phyloP scores from a whole-genome alignment of 2,797 vertebrate species.

The Macrochelys suwanniensis region DNA sequence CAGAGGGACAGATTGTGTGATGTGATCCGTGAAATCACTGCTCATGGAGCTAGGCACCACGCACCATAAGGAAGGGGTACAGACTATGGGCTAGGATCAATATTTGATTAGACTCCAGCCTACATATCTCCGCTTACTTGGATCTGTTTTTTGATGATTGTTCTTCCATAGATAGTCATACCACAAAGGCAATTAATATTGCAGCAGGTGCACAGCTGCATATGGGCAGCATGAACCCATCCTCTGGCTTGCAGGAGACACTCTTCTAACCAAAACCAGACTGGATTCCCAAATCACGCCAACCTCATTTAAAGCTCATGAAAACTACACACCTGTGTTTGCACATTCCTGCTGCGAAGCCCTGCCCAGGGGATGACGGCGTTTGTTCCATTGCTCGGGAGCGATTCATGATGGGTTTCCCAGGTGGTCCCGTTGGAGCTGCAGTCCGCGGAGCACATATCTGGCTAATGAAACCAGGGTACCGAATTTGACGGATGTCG shows the following conservation, averaged over 20 bases:
- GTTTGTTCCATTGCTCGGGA: conserved; percentile 62
- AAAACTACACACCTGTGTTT: conserved; percentile 73
- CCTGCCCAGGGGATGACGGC: conserved; percentile 16
- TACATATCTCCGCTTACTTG: background rate
- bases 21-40: background rate
- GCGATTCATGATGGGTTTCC: conserved; percentile 65
- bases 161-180: conserved; percentile 37
- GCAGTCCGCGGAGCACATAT: conserved; percentile 44
- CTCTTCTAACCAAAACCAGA: conserved; percentile 67
- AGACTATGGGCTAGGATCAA: fast-evolving
- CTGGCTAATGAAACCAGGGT: conserved; percentile 60
- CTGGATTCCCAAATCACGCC: conserved; percentile 67
- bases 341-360: conserved; percentile 59
- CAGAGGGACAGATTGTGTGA: fast-evolving
- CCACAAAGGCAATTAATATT: background rate
- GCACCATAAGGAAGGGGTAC: fast-evolving
- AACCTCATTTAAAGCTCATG: conserved; percentile 63
- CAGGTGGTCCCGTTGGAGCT: background rate
- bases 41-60: background rate
- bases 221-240: background rate
- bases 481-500: conserved; percentile 56
- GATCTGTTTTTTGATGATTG: background rate
- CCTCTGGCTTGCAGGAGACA: conserved; percentile 23
- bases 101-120: background rate
- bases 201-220: conserved; percentile 60